Base-by-base conservation (phyloP, 2,797 vertebrate genomes). In the Oophaga sylvatica region DNA sequence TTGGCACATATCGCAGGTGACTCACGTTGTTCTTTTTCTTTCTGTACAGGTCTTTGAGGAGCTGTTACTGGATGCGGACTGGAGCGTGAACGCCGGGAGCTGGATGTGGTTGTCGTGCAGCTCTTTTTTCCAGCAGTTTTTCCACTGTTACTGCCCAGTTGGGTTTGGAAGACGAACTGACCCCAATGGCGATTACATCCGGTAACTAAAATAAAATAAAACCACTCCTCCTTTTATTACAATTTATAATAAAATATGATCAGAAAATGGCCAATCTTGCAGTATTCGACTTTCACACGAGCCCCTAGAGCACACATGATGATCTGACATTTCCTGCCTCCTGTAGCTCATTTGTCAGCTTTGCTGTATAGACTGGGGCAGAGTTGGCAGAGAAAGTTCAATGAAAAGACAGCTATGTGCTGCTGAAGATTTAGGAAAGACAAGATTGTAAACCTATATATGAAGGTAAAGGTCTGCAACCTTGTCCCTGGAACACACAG, bases 21-120 rank as follows among this genome's bases (percentile, higher is more conserved):
- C 79, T 63, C 59, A 62, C 8, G 19, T 31, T 53, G 5, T 11
- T 41, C 35, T 41, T 41, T 41, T 41, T 41, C 35, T 79, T n/a
- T 68, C 1, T 57, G 3, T 76, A 90, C 89, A 99, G 97, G 97
- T 97, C 71, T 99, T 99, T 92, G 98, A 99, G 93, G 98, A 99
- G 93, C 90, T 99, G 89, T 90, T 98, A 65, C 94, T 99, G 35
- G 98, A 99, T n/a, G 97, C 97, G 0, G 98, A 99, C 90, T 99
- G 97, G 97, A 99, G 98, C 80, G 97, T 98, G 31, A 99, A 99
- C 57, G 97, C 98, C 48, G 97, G 98, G 84, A 99, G 97, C 92
- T 99, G 98, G 98, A 99, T 99, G 97, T 99, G 98, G 97, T 95
- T 99, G 0, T 99, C 98, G 29, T 99, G 97, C 91, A 99, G 97